phyloP scores from a whole-genome alignment of 1,140 invertebrate genomes.

The Antheraea pernyi region DNA sequence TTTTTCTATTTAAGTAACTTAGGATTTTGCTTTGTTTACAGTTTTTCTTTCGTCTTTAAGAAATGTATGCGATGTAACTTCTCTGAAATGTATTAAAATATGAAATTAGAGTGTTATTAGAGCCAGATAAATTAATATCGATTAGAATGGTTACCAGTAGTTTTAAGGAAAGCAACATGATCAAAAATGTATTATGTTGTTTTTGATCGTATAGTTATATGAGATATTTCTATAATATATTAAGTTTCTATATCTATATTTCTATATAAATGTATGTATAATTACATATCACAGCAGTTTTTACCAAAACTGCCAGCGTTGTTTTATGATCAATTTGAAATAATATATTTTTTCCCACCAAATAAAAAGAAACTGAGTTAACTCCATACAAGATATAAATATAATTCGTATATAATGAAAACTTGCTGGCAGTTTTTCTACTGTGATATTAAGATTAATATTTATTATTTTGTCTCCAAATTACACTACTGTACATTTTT shows the following conservation, averaged over 20 bases:
- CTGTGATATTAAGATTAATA: slow-evolving; percentile 77
- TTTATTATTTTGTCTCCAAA: slow-evolving; percentile 62
- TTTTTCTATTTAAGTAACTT: background rate
- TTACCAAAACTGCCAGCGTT: slow-evolving; percentile 58
- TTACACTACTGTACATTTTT: slow-evolving; percentile 31
- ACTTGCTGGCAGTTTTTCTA: slow-evolving; percentile 72
- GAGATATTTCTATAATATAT: slow-evolving; percentile 33
- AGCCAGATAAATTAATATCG: slow-evolving; percentile 33
- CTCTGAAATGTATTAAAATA: slow-evolving; percentile 9
- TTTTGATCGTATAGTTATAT: slow-evolving; percentile 44
- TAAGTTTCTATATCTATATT: slow-evolving; percentile 47
- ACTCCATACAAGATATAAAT: slow-evolving; percentile 1
- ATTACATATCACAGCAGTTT: slow-evolving; percentile 72
- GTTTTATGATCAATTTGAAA: background rate
- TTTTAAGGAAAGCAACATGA: slow-evolving; percentile 56
- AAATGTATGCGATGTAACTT: background rate
- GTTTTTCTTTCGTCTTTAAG: slow-evolving; percentile 3
- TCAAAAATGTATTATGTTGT: slow-evolving; percentile 50
- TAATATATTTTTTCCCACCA: background rate
- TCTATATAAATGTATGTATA: background rate
- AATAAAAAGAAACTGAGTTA: slow-evolving; percentile 3
- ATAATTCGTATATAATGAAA: slow-evolving; percentile 25
- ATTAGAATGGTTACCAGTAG: slow-evolving; percentile 73
- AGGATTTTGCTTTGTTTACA: background rate
- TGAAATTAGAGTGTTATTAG: slow-evolving; percentile 21